Base-by-base conservation (phyloP, 2,113 vertebrate species). In the Theristicus caerulescens region DNA sequence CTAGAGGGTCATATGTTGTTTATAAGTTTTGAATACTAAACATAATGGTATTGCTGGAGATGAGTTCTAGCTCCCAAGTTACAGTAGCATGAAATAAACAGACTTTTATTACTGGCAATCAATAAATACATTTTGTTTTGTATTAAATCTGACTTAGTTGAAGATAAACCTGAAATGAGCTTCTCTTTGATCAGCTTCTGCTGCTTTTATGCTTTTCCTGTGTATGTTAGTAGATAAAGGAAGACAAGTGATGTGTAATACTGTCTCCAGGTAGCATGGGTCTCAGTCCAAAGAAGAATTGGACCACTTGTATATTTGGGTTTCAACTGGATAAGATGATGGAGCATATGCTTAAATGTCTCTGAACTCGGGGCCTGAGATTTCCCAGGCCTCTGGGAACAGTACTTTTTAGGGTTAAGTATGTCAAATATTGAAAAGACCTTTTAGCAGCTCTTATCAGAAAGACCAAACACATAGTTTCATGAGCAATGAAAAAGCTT, bases 21-120 rank as follows among this genome's bases (percentile, higher is more conserved):
- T 86, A n/a, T 92, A 86, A 88, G 49, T 69, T 92, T 95, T 82
- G 82, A 96, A 92, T 80, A n/a, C 64, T 92, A 88, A 96, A 57
- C 32, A 2, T 90, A 69, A 89, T 46, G 51, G 16, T 76, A 42
- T 93, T 88, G 71, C 96, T 92, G 62, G 87, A 94, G 78, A 82
- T 84, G 86, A 80, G 74, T 83, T 83, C 82, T 62, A 58, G 74
- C 87, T 94, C 76, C 85, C 62, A 58, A 66, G 79, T 95, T 92
- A 46, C 51, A 73, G 58, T 19, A 93, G 51, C 74, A 15, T 88
- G 67, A 81, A 95, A 91, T 90, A 90, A 94, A 73, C 84, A 85
- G 74, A 26, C 71, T 93, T 97, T 83, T 90, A 86, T 95, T 94
- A 42, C 85, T 90, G 88, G 90, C 54, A 95, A 51, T 93, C 85